Evolutionary conservation across 2,113 vertebrate species (phyloP).

Genomic region (Phylloscopus trochilus): DNA sequence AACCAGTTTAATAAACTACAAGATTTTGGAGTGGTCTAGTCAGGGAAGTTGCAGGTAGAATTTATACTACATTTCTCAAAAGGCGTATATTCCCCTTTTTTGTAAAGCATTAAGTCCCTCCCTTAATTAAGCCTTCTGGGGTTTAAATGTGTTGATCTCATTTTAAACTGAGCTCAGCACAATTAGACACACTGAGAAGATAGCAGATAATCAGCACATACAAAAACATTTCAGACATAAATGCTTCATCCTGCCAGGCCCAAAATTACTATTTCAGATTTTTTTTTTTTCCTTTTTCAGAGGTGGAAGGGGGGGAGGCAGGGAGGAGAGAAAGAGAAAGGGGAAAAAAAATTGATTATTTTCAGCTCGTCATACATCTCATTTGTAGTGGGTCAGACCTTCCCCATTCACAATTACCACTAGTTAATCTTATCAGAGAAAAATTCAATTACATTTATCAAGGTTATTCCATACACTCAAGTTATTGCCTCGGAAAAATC

Average conservation of each 20-base stretch:
- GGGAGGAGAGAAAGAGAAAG: neutral
- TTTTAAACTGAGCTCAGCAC: conserved; percentile 95
- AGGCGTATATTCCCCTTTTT: conserved; percentile 58
- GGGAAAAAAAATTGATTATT: conserved; percentile 79
- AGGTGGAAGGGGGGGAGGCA: accelerated
- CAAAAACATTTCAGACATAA: conserved; percentile 77
- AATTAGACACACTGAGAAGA: conserved; percentile 85
- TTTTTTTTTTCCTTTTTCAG: neutral
- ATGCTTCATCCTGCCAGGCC: conserved; percentile 68
- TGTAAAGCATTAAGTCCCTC: conserved; percentile 81
- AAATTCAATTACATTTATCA: conserved; percentile 99
- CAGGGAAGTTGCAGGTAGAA: conserved; percentile 63
- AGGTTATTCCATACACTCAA: conserved; percentile 89
- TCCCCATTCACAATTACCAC: conserved; percentile 87
- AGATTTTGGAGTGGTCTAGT: conserved; percentile 24
- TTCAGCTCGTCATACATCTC: conserved; percentile 82
- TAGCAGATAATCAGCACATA: conserved; percentile 84
- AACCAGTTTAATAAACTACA: conserved; percentile 27
- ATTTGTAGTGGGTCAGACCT: conserved; percentile 82
- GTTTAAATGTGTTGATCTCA: conserved; percentile 91
- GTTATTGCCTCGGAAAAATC: conserved; percentile 74
- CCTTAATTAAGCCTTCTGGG: conserved; percentile 97
- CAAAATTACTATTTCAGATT: conserved; percentile 72
- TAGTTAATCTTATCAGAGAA: conserved; percentile 94
- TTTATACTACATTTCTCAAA: conserved; percentile 58